Evolutionary conservation across 35 echinoderm and acorn worm genomes (phyloP).

Genomic region (Anneissia japonica): DNA sequence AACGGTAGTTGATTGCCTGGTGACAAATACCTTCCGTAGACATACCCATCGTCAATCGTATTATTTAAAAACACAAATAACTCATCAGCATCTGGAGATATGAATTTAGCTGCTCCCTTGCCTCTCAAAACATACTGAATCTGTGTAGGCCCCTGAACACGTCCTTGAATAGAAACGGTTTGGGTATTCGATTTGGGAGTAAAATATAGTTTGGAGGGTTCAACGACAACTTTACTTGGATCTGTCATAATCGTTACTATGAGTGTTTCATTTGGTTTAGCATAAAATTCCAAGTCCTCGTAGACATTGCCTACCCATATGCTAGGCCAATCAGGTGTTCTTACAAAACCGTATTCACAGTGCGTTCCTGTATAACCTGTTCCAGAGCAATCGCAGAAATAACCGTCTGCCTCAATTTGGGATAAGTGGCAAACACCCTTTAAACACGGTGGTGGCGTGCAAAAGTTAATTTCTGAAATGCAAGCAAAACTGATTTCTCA

Average conservation of each 20-base stretch:
- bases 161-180: neutral
- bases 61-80: neutral
- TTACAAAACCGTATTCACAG: neutral
- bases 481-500: too few relatives aligned
- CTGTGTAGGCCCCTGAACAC: neutral
- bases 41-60: neutral
- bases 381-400: neutral
- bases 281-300: neutral
- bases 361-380: neutral
- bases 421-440: neutral
- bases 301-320: neutral
- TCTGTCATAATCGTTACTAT: neutral
- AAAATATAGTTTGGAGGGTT: neutral
- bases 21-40: neutral
- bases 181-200: neutral
- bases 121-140: neutral
- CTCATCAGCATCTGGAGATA: neutral
- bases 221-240: neutral
- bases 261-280: neutral
- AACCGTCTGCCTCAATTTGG: neutral
- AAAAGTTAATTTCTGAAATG: neutral
- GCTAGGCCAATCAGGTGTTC: neutral
- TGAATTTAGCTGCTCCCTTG: neutral
- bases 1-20: neutral
- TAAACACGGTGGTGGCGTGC: neutral